These are phyloP conservation scores for Tetragonisca angustula DNA, from an alignment of 2,888 invertebrate genomes.

Conservation along the genomic window DNA sequence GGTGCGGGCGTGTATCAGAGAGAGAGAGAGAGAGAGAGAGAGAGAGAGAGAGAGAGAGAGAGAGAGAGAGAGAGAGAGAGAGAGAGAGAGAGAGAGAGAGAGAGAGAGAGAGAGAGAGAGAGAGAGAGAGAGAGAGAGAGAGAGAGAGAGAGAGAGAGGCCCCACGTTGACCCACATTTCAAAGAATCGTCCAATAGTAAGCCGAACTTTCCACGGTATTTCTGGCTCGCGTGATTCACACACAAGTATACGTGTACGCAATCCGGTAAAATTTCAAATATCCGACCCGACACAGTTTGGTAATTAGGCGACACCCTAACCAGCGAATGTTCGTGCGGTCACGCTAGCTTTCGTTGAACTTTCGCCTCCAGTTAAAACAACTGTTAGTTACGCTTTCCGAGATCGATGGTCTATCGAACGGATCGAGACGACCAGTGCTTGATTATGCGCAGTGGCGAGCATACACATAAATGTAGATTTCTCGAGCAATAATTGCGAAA, in stretches of 20 bases:
- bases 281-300: slow-evolving; percentile 19
- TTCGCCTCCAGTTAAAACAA: slow-evolving; percentile 39
- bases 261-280: slow-evolving; percentile 33
- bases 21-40: too few relatives aligned
- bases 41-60: too few relatives aligned
- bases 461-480: too few relatives aligned
- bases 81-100: too few relatives aligned
- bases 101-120: too few relatives aligned
- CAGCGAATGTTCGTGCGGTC: slow-evolving; percentile 27
- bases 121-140: too few relatives aligned
- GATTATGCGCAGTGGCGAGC: slow-evolving; percentile 10
- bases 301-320: slow-evolving; percentile 24
- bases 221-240: slow-evolving; percentile 65
- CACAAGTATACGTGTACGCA: slow-evolving; percentile 6
- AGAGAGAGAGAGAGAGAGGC: too few relatives aligned
- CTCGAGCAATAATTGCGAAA: too few relatives aligned
- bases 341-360: slow-evolving; percentile 54
- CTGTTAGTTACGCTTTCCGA: background rate
- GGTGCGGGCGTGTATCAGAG: background rate
- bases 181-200: slow-evolving; percentile 21
- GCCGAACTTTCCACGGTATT: slow-evolving; percentile 59
- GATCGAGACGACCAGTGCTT: background rate
- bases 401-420: slow-evolving; percentile 55
- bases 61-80: too few relatives aligned
- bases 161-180: slow-evolving; percentile 47